A percentile compares a stretch with the other conserved stretches of the same genome.
Evolutionary conservation across 1,140 invertebrate genomes (phyloP).

Genomic region (Thaumetopoea pityocampa): DNA sequence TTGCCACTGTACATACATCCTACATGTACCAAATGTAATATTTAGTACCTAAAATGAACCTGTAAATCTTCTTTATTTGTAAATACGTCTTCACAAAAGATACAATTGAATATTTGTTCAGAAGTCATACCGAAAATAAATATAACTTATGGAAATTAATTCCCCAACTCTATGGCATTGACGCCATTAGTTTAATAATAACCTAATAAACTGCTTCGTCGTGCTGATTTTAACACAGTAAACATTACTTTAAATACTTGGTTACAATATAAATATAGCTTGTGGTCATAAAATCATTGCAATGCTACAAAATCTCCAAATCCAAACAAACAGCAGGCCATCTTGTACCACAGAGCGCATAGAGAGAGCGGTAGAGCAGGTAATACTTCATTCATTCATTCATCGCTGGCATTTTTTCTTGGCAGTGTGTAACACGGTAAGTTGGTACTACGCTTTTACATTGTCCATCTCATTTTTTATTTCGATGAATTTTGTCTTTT

Average conservation of each 20-base stretch:
- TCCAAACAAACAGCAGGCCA: constrained; percentile 30
- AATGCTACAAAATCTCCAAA: constrained; percentile 5
- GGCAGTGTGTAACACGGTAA: no score
- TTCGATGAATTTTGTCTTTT: no score
- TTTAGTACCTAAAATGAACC: constrained; percentile 64
- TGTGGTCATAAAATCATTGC: no score
- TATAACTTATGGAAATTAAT: background rate
- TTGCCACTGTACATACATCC: no score
- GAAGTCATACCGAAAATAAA: constrained; percentile 35
- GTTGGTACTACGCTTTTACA: no score
- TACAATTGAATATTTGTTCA: constrained; percentile 48
- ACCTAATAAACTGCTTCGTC: no score
- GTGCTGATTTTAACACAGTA: no score
- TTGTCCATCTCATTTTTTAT: no score
- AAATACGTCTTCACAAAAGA: constrained; percentile 64
- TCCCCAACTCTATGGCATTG: background rate
- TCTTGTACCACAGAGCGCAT: constrained; percentile 21
- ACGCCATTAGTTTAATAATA: constrained; percentile 1
- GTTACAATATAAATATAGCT: no score
- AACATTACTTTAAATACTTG: no score
- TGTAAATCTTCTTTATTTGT: constrained; percentile 56
- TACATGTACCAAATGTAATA: constrained; percentile 11
- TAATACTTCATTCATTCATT: no score
- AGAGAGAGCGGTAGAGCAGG: background rate
- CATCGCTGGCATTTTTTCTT: no score